These are phyloP conservation scores for Stomatorhinus walkeri DNA, from an alignment of 2,797 vertebrate species.

Conservation along the genomic window DNA sequence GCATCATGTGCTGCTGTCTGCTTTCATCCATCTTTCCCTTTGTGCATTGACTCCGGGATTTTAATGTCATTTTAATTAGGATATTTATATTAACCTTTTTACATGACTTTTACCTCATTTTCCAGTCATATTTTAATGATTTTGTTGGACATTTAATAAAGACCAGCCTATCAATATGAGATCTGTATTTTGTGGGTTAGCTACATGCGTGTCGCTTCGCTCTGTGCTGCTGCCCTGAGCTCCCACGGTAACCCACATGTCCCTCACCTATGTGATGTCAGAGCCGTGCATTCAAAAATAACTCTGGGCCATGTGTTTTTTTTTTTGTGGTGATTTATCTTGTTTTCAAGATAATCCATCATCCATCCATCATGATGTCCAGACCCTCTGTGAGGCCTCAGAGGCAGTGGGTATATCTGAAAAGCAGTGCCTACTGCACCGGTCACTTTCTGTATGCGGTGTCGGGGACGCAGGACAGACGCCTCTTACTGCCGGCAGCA, in stretches of 20 bases:
- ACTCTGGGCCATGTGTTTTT: not conserved
- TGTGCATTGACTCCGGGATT: not conserved
- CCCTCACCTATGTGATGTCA: not conserved
- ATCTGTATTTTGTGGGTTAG: not conserved
- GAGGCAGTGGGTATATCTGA: not conserved
- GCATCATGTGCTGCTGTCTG: not conserved
- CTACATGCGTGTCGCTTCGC: not conserved
- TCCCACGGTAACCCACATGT: not conserved
- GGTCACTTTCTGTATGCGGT: not conserved
- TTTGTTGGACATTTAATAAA: not conserved
- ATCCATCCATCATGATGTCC: not conserved
- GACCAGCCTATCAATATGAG: not conserved
- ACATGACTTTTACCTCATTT: not conserved
- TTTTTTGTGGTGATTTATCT: not conserved
- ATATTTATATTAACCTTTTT: not conserved
- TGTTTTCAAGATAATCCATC: too few relatives aligned
- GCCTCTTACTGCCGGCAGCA: not conserved
- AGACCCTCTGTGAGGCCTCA: not conserved
- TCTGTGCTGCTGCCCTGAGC: not conserved
- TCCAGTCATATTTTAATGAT: not conserved
- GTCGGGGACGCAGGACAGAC: not conserved
- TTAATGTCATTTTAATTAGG: conserved; percentile 12
- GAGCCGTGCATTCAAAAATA: not conserved
- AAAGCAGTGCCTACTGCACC: not conserved
- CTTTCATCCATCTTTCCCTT: not conserved